phyloP scores from a whole-genome alignment of 2,888 invertebrate species.

The Chromoteleia sp. region DNA sequence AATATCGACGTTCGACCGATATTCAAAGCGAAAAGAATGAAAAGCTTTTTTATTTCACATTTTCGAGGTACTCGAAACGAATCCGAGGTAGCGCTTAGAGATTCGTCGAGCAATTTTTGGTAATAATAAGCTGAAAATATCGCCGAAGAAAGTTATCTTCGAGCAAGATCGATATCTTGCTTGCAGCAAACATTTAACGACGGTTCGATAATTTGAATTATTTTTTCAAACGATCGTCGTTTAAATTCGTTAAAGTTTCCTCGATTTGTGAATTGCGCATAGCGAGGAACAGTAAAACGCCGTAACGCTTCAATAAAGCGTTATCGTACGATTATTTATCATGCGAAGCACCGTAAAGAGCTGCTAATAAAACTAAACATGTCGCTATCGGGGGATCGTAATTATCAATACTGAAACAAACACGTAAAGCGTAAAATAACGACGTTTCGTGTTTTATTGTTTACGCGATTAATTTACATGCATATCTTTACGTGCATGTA shows the following conservation, averaged over 20 bases:
- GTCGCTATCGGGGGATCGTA: constrained; percentile 15
- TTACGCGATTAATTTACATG: constrained; percentile 57
- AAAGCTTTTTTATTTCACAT: too few species aligned
- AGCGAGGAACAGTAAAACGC: constrained; percentile 4
- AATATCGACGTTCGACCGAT: neutral
- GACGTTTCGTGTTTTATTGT: constrained; percentile 56
- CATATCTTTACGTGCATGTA: constrained; percentile 65
- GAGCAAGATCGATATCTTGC: too few species aligned
- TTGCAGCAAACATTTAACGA: too few species aligned
- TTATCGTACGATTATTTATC: constrained; percentile 33
- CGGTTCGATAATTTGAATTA: too few species aligned
- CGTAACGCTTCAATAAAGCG: constrained; percentile 18
- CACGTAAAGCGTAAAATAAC: constrained; percentile 50
- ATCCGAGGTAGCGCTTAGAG: too few species aligned
- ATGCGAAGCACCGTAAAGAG: constrained; percentile 23
- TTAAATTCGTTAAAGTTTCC: too few species aligned
- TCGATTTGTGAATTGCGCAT: constrained; percentile 5
- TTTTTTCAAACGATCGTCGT: too few species aligned
- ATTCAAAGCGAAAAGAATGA: too few species aligned
- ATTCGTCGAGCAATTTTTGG: too few species aligned
- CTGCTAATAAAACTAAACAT: constrained; percentile 43
- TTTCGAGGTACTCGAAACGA: too few species aligned
- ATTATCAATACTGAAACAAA: constrained; percentile 41
- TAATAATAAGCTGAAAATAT: too few species aligned
- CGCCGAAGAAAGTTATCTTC: too few species aligned